Evolutionary conservation across 2,113 vertebrate species (phyloP), one percentile per base, ranked within the genome.

Genomic region (Ramphastos sulfuratus): DNA sequence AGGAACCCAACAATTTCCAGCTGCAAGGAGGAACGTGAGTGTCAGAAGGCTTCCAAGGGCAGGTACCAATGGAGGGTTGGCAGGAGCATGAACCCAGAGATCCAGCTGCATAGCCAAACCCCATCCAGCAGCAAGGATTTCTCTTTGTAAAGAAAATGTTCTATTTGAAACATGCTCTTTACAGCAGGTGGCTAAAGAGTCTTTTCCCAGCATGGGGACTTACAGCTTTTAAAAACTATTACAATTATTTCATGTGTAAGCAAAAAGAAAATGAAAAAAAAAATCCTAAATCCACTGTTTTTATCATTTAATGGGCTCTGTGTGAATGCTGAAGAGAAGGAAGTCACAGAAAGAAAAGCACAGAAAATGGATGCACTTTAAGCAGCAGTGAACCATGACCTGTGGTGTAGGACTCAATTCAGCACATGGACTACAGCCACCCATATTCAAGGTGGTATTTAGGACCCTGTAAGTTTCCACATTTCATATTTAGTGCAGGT

Each of bases 141-240:
- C 89, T 59, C 0, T 48, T 75, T 70, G 4, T 13, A 5, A 61
- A 18, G 67, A 55, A 91, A 90, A 79, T 15, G 30, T 66, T 77
- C 59, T 8, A 0, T 74, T 82, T 31, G 24, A 67, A 85, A 77
- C 17, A 24, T 20, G 18, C 48, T 72, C 6, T 16, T 61, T 71
- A 24, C 92, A 93, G 92, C 79, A 88, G 94, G 85, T 70, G 78
- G 85, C 64, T 90, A 75, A 94, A 65, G 50, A 87, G 81, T n/a
- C 44, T 82, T 92, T 87, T 89, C 65, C 82, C 20, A 5, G 66
- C 71, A 28, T 10, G 74, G 31, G 33, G 52, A 92, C 79, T 17
- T 78, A 25, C 44, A 67, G 76, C 79, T 96, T 94, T 86, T 58
- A 90, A 89, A 66, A 66, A n/a, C 46, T 48, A 46, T 89, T 60